phyloP scores from a whole-genome alignment of 1,140 invertebrate genomes.

The Bactericera cockerelli region DNA sequence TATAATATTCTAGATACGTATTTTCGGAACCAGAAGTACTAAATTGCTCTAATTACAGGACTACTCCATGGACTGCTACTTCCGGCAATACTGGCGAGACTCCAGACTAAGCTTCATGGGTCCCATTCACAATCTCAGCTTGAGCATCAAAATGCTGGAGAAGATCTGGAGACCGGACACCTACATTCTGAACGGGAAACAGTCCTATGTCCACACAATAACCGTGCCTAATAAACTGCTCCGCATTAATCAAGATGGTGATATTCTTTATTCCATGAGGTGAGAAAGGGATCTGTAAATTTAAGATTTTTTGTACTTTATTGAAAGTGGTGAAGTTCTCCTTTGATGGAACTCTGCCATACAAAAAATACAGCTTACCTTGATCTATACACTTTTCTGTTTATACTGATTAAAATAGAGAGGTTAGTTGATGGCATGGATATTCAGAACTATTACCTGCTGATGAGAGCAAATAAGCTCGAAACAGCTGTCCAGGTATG shows the following conservation, averaged over 20 bases:
- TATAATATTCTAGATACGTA: background rate
- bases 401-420: too few relatives aligned
- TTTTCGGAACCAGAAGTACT: background rate
- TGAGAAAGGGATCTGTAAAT: conserved; percentile 27
- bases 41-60: conserved; percentile 38
- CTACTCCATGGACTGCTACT: conserved; percentile 95
- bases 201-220: conserved; percentile 87
- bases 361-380: too few relatives aligned
- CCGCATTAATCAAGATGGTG: conserved; percentile 72
- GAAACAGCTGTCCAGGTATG: too few relatives aligned
- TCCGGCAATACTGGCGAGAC: conserved; percentile 79
- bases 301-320: too few relatives aligned
- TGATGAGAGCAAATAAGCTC: too few relatives aligned
- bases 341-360: too few relatives aligned
- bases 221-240: conserved; percentile 89
- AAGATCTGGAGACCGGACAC: conserved; percentile 92
- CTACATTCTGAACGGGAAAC: conserved; percentile 83
- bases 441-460: too few relatives aligned
- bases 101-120: conserved; percentile 63
- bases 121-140: conserved; percentile 60
- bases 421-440: too few relatives aligned
- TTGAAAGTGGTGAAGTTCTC: too few relatives aligned
- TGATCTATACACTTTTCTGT: too few relatives aligned
- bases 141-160: conserved; percentile 81
- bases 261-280: conserved; percentile 90